Base-by-base conservation (phyloP, 1,140 invertebrate species). In the Idris sp. region DNA sequence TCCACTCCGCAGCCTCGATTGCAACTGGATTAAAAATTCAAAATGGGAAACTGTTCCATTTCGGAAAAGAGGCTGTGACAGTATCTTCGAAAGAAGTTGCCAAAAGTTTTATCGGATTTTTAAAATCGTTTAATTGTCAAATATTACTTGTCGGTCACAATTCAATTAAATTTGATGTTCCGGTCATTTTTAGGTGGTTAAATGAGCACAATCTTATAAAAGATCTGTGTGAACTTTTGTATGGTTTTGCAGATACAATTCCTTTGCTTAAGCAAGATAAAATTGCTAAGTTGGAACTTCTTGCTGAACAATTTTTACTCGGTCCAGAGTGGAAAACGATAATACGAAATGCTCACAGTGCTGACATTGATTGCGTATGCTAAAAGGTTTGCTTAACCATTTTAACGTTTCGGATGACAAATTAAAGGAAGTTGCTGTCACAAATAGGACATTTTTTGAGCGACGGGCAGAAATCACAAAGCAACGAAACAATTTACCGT, bases 191-290 rank as follows among this genome's bases (percentile, higher is more conserved):
- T 8, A 22, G 35, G n/a, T 73, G 49, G 58, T 43, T 64, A 7
- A 0, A 26, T 13, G 15, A 28, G 1, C 16, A 51, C 19, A 25
- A 43, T 30, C 9, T 54, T 1, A 13, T 15, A 2, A 49, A 38
- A 49, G 15, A 18, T 9, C 30, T 73, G 4, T 56, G 49, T 7
- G 3, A 14, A n/a, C 30, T 53, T 16, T 8, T 46, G 4, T 72
- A 72, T 41, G 58, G 49, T 28, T 36, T 72, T 11, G 41, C 48
- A 0, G 51, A 73, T 18, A 64, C 59, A 10, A 10, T 73, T 0
- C 58, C 68, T 4, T 14, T 73, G 5, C 4, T 73, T 25, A 31
- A 44, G 8, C 58, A 73, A 73, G 68, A 36, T 10, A 64, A 64
- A 73, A 13, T 64, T 8, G 16, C 10, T n/a, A 64, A 62, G 16